Percentiles rank a stretch among this genome's conserved stretches.
Conservation (phyloP, 2,888 invertebrate species). For the Agrotis ipsilon region DNA sequence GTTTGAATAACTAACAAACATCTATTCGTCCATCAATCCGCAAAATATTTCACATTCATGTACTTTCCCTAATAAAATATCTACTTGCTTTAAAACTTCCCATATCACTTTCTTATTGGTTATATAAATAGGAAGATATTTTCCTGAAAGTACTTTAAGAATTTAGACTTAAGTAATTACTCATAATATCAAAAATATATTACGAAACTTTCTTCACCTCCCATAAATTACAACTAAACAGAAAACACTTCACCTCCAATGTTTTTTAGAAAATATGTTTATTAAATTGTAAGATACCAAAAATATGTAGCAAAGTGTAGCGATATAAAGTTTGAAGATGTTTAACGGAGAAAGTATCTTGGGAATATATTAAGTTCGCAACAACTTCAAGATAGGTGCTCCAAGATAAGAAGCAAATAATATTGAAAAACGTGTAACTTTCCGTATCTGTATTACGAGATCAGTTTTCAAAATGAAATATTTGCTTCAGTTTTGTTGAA, state of each 20-base stretch:
- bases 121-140: background rate
- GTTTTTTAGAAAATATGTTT: slow-evolving; percentile 63
- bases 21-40: too few relatives aligned
- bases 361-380: slow-evolving; percentile 75
- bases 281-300: slow-evolving; percentile 65
- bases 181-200: slow-evolving; percentile 41
- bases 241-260: slow-evolving; percentile 52
- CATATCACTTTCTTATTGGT: background rate
- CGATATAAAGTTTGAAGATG: slow-evolving; percentile 73
- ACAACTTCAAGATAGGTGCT: slow-evolving; percentile 72
- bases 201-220: slow-evolving; percentile 36
- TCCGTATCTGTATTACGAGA: slow-evolving; percentile 57
- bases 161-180: slow-evolving; percentile 22
- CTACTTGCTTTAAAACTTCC: background rate
- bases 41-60: too few relatives aligned
- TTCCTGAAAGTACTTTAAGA: slow-evolving; percentile 25
- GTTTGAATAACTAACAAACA: too few relatives aligned
- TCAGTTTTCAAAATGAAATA: slow-evolving; percentile 52
- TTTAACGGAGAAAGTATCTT: slow-evolving; percentile 72
- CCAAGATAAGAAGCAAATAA: slow-evolving; percentile 67
- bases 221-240: slow-evolving; percentile 48
- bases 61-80: too few relatives aligned
- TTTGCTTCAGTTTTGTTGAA: slow-evolving; percentile 18
- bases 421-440: slow-evolving; percentile 67
- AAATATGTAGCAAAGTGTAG: slow-evolving; percentile 66